These are phyloP conservation scores for Hoplodrina blanda DNA, from an alignment of 2,888 invertebrate species.

Conservation along the genomic window DNA sequence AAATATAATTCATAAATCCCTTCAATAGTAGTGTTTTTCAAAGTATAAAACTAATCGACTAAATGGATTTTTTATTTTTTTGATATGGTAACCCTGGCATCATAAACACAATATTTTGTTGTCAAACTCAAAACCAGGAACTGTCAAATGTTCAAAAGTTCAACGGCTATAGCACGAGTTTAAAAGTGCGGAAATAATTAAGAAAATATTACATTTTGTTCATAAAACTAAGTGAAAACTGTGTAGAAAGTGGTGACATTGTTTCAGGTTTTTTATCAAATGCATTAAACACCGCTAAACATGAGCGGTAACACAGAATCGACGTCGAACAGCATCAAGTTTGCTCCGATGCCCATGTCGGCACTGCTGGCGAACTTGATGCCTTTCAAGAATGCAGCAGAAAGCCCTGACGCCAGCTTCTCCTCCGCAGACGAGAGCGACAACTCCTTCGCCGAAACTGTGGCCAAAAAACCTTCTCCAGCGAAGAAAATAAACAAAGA, in stretches of 20 bases:
- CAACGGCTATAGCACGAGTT: constrained; percentile 46
- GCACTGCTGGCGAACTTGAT: constrained; percentile 83
- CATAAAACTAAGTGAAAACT: constrained; percentile 14
- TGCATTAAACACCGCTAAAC: constrained; percentile 38
- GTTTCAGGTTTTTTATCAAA: constrained; percentile 30
- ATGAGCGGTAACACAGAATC: constrained; percentile 84
- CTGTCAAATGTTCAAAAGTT: constrained; percentile 58
- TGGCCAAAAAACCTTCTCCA: constrained; percentile 71
- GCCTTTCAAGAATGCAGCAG: constrained; percentile 75
- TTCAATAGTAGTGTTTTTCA: no score
- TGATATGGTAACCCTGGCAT: not conserved
- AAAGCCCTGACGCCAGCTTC: constrained; percentile 78
- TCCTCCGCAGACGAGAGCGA: constrained; percentile 82
- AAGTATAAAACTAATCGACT: no score
- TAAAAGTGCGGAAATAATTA: constrained; percentile 32
- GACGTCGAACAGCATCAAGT: constrained; percentile 84
- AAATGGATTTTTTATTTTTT: not conserved
- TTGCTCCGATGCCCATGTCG: constrained; percentile 87
- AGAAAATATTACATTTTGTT: not conserved
- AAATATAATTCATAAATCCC: no score
- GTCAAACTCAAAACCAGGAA: constrained; percentile 25
- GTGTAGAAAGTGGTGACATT: constrained; percentile 23
- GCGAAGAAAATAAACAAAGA: constrained; percentile 67
- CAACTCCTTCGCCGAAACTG: constrained; percentile 77
- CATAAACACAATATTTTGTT: constrained; percentile 17